phyloP scores from a whole-genome alignment of 2,888 invertebrate species.

The Meiosimyza decipiens region DNA sequence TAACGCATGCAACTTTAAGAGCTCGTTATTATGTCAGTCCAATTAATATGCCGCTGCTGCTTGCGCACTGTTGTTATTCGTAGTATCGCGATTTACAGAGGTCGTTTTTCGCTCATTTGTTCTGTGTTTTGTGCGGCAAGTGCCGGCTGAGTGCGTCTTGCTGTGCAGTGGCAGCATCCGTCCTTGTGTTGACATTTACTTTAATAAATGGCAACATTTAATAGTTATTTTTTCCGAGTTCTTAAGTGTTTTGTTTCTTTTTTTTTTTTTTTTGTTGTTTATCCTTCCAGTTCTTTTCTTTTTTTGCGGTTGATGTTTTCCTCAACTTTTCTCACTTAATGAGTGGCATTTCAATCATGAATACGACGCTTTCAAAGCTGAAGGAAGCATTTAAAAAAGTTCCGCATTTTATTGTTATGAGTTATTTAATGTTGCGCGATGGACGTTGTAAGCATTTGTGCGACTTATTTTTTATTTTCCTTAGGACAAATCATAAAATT shows the following conservation, averaged over 20 bases:
- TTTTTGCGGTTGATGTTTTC: background rate
- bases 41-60: slow-evolving; percentile 4
- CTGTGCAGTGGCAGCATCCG: background rate
- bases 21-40: slow-evolving; percentile 18
- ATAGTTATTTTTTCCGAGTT: background rate
- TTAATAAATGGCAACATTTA: background rate
- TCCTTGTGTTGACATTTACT: slow-evolving; percentile 5
- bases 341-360: background rate
- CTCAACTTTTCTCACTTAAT: slow-evolving; percentile 14
- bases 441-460: background rate
- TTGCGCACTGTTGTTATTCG: background rate
- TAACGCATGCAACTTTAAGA: slow-evolving; percentile 1
- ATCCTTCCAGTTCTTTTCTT: background rate
- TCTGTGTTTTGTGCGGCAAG: background rate
- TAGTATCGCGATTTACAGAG: background rate
- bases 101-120: slow-evolving; percentile 4
- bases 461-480: background rate
- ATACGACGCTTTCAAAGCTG: no score
- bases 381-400: no score
- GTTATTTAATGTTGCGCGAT: slow-evolving; percentile 2
- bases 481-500: no score
- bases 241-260: background rate
- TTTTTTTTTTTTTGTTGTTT: background rate
- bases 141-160: background rate
- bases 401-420: no score